Evolutionary conservation across 1,140 invertebrate genomes (phyloP), one percentile per base, ranked within the genome.

Genomic region (Papilio dardanus): DNA sequence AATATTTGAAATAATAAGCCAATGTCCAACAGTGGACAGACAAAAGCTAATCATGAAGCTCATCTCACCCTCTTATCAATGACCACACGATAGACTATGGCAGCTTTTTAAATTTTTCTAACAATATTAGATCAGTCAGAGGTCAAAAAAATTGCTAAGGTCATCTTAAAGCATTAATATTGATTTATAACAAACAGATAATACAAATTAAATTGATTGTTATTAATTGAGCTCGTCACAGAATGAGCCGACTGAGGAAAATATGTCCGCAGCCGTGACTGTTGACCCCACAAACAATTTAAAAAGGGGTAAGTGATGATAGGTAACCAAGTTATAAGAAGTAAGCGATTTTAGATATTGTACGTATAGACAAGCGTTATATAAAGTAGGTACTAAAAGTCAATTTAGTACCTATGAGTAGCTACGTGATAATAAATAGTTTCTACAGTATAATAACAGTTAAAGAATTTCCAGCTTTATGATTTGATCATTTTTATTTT

Each of bases 201-300:
- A 84, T 77, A 77, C 58, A 76, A 66, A 77, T 81, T 81, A 85
- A 89, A 84, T 79, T 85, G 85, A 89, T 88, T 87, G 83, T 86
- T 87, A 87, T 87, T 88, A 88, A 88, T 88, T 86, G 83, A 75
- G 58, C 54, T 28, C 77, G 77, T n/a, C 77, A 79, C 81, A 80
- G 75, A 21, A 62, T 8, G 31, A 74, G 40, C 30, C 58, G 31
- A 19, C 74, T 50, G 74, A 76, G 46, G 76, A 79, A 79, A 76
- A 76, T 78, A 75, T 74, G 68, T 67, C 66, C 73, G 31, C 69
- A 82, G 71, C 75, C 71, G 75, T 79, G 77, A 79, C 78, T 75
- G 74, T 58, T 83, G 80, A 79, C 81, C 79, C 77, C 40, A 24
- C 50, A 65, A 77, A 74, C 24, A 42, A 46, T 78, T 74, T 62